Percentiles rank a stretch among this genome's conserved stretches.
Conservation (phyloP, 2,888 invertebrate genomes). For the Chloroclysta siterata region DNA sequence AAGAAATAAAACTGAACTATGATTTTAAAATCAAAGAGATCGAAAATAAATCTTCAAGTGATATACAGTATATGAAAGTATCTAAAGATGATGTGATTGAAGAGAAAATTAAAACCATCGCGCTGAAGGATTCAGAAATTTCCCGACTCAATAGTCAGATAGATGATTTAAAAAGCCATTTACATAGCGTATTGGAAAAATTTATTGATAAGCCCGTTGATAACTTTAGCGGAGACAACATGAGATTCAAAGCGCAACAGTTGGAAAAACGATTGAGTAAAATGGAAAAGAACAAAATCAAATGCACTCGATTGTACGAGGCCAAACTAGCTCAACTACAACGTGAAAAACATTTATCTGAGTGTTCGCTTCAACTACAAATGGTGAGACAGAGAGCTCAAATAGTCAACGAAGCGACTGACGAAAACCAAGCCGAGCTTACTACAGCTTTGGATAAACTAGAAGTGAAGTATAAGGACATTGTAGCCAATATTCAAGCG, state of each 20-base stretch:
- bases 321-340: conserved; percentile 65
- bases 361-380: conserved; percentile 72
- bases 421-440: conserved; percentile 68
- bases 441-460: conserved; percentile 66
- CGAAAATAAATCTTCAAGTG: conserved; percentile 45
- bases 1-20: conserved; percentile 56
- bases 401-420: conserved; percentile 63
- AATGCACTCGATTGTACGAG: conserved; percentile 62
- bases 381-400: conserved; percentile 70
- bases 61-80: conserved; percentile 48
- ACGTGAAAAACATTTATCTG: conserved; percentile 69
- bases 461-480: conserved; percentile 74
- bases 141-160: conserved; percentile 52
- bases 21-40: conserved; percentile 57
- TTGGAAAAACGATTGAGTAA: conserved; percentile 70
- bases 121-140: conserved; percentile 63
- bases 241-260: conserved; percentile 54
- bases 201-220: conserved; percentile 56
- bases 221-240: conserved; percentile 46
- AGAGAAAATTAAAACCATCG: conserved; percentile 61
- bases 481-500: conserved; percentile 74
- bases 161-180: conserved; percentile 61
- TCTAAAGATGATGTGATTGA: conserved; percentile 52
- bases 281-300: conserved; percentile 67
- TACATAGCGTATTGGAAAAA: conserved; percentile 56